phyloP scores from a whole-genome alignment of 2,797 vertebrate species.

The Coendou prehensilis region DNA sequence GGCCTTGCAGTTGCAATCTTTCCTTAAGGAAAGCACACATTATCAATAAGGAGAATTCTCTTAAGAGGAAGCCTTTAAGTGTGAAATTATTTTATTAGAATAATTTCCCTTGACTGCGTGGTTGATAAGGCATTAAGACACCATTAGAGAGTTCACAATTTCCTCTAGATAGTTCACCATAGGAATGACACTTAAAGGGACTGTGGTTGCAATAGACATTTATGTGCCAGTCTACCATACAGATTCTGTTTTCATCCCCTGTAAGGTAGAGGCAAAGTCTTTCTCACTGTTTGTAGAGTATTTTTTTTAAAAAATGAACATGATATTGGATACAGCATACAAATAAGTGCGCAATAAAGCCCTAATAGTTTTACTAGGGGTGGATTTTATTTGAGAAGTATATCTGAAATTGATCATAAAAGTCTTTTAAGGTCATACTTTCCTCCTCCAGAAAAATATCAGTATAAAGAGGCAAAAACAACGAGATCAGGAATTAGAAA shows the following conservation, averaged over 20 bases:
- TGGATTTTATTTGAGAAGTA: not conserved
- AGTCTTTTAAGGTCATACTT: not conserved
- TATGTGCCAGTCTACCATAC: not conserved
- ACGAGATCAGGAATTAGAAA: not conserved
- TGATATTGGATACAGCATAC: not conserved
- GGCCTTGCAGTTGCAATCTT: not conserved
- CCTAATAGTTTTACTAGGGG: not conserved
- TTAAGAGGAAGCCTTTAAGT: not conserved
- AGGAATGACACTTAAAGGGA: not conserved
- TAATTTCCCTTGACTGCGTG: not conserved
- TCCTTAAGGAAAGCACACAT: not conserved
- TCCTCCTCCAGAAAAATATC: not conserved
- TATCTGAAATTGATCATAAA: not conserved
- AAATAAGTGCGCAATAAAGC: constrained; percentile 11
- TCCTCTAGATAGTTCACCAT: not conserved
- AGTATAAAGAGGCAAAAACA: not conserved
- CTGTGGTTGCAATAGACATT: not conserved
- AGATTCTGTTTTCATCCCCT: not conserved
- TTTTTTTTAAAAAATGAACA: not conserved
- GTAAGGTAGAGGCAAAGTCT: not conserved
- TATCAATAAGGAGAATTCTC: not conserved
- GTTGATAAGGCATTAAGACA: constrained; percentile 3
- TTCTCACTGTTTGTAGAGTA: not conserved
- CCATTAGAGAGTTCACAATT: not conserved
- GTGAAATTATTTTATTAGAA: constrained; percentile 58